Evolutionary conservation across 1,140 invertebrate genomes (phyloP).

Genomic region (Sycophila sp.): DNA sequence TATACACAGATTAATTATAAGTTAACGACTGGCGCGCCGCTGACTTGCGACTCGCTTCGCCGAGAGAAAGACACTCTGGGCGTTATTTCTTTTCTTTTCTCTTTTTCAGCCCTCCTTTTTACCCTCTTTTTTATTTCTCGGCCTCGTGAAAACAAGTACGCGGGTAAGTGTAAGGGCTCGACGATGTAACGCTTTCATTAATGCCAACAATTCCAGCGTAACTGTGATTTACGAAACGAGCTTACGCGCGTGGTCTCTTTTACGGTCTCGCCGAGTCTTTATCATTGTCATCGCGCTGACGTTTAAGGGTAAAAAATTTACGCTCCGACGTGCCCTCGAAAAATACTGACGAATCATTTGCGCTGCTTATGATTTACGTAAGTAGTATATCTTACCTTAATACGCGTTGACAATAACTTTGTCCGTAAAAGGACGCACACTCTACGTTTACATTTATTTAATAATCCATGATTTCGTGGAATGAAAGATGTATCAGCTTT

Average conservation of each 20-base stretch:
- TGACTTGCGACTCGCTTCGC: constrained; percentile 1
- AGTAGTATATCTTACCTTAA: constrained; percentile 37
- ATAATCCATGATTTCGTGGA: constrained; percentile 26
- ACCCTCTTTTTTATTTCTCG: too few species aligned
- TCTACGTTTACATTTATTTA: constrained; percentile 31
- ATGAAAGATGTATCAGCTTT: constrained; percentile 23
- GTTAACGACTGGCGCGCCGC: constrained; percentile 45
- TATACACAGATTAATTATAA: constrained; percentile 50
- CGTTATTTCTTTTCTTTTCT: too few species aligned
- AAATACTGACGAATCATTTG: constrained; percentile 39
- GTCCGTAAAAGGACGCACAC: constrained; percentile 2
- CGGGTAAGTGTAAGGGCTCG: constrained; percentile 31
- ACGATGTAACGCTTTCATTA: constrained; percentile 53
- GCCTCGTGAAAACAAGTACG: constrained; percentile 13
- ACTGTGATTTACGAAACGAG: constrained; percentile 54
- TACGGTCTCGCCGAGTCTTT: constrained; percentile 34
- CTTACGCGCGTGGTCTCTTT: constrained; percentile 35
- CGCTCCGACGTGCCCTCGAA: constrained; percentile 18
- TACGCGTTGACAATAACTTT: constrained; percentile 36
- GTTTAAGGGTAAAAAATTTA: constrained; percentile 38
- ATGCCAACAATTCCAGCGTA: constrained; percentile 54
- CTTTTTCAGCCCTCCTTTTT: too few species aligned
- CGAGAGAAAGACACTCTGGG: constrained; percentile 4
- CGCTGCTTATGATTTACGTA: constrained; percentile 33
- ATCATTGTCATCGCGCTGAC: constrained; percentile 38